A percentile compares a stretch with the other conserved stretches of the same genome.
Evolutionary conservation across 2,113 vertebrate genomes (phyloP).

Genomic region (Corythoichthys haematopterus): DNA sequence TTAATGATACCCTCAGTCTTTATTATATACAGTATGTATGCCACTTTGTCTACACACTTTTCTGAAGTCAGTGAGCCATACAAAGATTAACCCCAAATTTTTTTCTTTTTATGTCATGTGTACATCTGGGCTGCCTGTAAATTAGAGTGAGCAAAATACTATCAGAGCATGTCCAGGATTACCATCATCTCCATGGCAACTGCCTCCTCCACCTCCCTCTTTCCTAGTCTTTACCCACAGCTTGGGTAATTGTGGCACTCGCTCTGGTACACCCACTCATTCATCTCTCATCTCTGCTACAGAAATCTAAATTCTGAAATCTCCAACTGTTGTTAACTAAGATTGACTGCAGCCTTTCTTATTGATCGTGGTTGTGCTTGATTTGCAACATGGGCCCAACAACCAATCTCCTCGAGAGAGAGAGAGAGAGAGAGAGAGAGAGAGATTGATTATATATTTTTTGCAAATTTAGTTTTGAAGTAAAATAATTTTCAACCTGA

Average conservation of each 20-base stretch:
- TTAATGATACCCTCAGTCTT: background rate
- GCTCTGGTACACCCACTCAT: conserved; percentile 39
- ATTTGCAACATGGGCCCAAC: conserved; percentile 50
- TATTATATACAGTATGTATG: conserved; percentile 32
- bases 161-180: conserved; percentile 52
- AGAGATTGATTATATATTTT: too few species aligned
- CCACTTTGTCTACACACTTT: conserved; percentile 25
- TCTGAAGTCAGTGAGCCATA: conserved; percentile 42
- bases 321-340: conserved; percentile 63
- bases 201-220: conserved; percentile 41
- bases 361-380: conserved; percentile 58
- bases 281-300: conserved; percentile 44
- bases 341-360: conserved; percentile 53
- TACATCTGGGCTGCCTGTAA: conserved; percentile 19
- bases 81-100: conserved; percentile 49
- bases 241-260: conserved; percentile 46
- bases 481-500: conserved; percentile 14
- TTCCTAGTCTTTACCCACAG: conserved; percentile 6
- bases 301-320: conserved; percentile 63
- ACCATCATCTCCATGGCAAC: conserved; percentile 60
- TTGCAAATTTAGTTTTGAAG: conserved; percentile 26
- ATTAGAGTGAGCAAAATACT: conserved; percentile 38
- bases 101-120: conserved; percentile 39
- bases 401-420: background rate
- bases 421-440: too few species aligned